Base-by-base conservation (phyloP, 2,797 vertebrate genomes). In the Sebastes hubbsi region DNA sequence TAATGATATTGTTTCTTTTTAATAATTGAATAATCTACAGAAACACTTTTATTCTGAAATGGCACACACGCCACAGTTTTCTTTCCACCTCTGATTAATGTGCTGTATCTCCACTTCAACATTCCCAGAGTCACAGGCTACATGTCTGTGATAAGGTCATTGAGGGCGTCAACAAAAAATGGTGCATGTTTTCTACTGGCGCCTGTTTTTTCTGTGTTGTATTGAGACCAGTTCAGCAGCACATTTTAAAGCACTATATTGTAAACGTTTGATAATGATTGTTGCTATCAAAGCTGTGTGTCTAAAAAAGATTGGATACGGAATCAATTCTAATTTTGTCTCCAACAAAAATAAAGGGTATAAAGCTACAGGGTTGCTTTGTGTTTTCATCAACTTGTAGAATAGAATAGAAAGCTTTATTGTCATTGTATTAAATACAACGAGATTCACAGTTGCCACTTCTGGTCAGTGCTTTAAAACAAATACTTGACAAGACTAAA, bases 171-270 rank as follows among this genome's bases (percentile, higher is more conserved):
- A 6, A 22, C 65, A n/a, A 72, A 49, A 49, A 25, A 22, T 1
- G 63, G 56, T 88, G 86, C 90, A 85, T 88, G 88, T 89, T 87
- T 81, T 61, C 56, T 76, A 12, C 32, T 66, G 58, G 78, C 24
- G 66, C 84, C 84, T 88, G 76, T 77, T 87, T 77, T 87, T 69
- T 25, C 16, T 77, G 77, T 84, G 68, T 24, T 74, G 75, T 69
- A 30, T 75, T 72, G 52, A 83, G 36, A 78, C 18, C 66, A 75
- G 73, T 49, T 46, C 55, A 73, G 74, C 34, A 52, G 24, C 52
- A 76, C 75, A 75, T 62, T 62, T 84, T 67, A 79, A 90, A 91
- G 85, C 88, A 87, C 87, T 89, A 78, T 73, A 14, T 88, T 88
- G 72, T 79, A 60, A 80, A 75, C 20, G 7, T 83, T 66, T 75